Percentiles rank a stretch among this genome's conserved stretches.
phyloP scores from a whole-genome alignment of 2,888 invertebrate genomes.

The Rosalia funebris region DNA sequence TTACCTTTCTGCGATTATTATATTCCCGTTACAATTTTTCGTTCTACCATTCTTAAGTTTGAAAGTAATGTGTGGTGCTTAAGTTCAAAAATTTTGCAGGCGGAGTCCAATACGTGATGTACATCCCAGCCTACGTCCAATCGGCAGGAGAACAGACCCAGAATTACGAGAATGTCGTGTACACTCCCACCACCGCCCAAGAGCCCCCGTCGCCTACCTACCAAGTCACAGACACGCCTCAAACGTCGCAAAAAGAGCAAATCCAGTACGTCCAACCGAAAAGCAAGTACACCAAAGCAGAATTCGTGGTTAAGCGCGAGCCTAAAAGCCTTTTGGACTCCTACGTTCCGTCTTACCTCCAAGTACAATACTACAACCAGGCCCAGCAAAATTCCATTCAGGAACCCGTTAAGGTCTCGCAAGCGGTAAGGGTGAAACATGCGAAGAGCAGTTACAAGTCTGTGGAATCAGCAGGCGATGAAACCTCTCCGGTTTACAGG shows the following conservation, averaged over 20 bases:
- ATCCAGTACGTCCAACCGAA: slow-evolving; percentile 24
- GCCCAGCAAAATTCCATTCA: slow-evolving; percentile 42
- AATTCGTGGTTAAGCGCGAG: slow-evolving; percentile 47
- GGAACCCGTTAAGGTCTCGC: slow-evolving; percentile 30
- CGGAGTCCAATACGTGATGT: slow-evolving; percentile 58
- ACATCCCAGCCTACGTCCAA: slow-evolving; percentile 48
- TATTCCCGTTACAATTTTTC: too few relatives aligned
- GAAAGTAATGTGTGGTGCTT: too few relatives aligned
- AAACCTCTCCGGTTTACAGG: slow-evolving; percentile 5
- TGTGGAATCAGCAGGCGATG: slow-evolving; percentile 13
- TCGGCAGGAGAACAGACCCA: slow-evolving; percentile 43
- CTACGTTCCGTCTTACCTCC: slow-evolving; percentile 64
- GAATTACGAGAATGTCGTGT: slow-evolving; percentile 46
- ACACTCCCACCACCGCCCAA: slow-evolving; percentile 27
- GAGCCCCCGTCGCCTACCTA: slow-evolving; percentile 23
- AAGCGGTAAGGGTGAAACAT: slow-evolving; percentile 19
- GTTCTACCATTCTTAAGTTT: too few relatives aligned
- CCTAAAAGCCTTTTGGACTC: slow-evolving; percentile 67
- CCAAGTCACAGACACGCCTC: slow-evolving; percentile 3
- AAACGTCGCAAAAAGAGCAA: slow-evolving; percentile 14
- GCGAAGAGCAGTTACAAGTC: slow-evolving; percentile 20
- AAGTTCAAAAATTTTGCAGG: slow-evolving; percentile 29
- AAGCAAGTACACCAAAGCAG: slow-evolving; percentile 9
- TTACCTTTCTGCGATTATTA: too few relatives aligned
- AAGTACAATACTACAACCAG: slow-evolving; percentile 48